A percentile compares a stretch with the other conserved stretches of the same genome.
phyloP scores from a whole-genome alignment of 2,797 vertebrate genomes.

The Smutsia gigantea region DNA sequence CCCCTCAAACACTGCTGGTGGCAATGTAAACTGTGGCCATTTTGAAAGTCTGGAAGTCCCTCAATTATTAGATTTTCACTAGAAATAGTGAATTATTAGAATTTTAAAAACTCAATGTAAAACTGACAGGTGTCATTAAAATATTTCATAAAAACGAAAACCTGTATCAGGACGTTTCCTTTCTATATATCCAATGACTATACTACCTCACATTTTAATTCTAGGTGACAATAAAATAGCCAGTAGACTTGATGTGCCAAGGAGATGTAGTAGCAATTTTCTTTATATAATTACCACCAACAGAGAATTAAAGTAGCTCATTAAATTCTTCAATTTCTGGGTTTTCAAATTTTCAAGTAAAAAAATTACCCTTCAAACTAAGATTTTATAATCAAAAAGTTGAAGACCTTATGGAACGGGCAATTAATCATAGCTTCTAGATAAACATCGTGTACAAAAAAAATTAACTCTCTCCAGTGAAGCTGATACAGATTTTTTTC shows the following conservation, averaged over 20 bases:
- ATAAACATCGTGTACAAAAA: background rate
- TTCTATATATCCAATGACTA: background rate
- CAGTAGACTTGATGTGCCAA: background rate
- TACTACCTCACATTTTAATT: constrained; percentile 6
- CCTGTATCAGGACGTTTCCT: background rate
- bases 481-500: background rate
- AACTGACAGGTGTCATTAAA: background rate
- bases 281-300: background rate
- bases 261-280: background rate
- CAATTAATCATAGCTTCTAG: background rate
- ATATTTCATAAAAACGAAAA: background rate
- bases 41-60: background rate
- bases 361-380: background rate
- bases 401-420: background rate
- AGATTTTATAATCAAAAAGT: constrained; percentile 10
- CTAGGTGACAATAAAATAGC: background rate
- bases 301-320: background rate
- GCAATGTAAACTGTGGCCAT: background rate
- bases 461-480: background rate
- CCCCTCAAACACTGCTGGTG: background rate
- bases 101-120: background rate
- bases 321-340: background rate
- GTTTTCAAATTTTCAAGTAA: constrained; percentile 34
- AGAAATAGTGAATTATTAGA: background rate
- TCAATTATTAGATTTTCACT: constrained; percentile 21